A percentile compares a stretch with the other conserved stretches of the same genome.
Conservation (phyloP, 2,797 vertebrate genomes). For the Amphiprion clarkii region DNA sequence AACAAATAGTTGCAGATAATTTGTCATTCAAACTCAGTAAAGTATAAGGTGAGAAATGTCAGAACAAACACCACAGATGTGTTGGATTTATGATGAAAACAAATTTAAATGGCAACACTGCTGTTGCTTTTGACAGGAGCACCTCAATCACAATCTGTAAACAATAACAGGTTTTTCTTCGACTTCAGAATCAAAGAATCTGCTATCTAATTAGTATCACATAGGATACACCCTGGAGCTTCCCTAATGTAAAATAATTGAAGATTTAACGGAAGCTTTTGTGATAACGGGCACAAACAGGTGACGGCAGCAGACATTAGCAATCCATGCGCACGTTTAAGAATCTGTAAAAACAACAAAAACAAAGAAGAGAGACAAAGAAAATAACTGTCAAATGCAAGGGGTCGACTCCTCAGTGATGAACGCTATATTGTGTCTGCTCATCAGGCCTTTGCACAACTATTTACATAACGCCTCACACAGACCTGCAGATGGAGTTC, state of each 20-base stretch:
- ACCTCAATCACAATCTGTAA: background rate
- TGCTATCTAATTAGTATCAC: background rate
- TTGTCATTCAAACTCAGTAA: background rate
- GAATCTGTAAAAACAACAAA: background rate
- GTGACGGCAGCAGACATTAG: background rate
- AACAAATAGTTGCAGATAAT: background rate
- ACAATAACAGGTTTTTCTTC: background rate
- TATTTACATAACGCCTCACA: background rate
- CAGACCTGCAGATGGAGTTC: background rate
- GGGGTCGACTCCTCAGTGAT: background rate
- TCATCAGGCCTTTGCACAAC: conserved; percentile 2
- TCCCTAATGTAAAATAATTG: background rate
- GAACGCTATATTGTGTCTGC: background rate
- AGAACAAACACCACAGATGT: background rate
- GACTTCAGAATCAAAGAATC: conserved; percentile 12
- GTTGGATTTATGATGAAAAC: background rate
- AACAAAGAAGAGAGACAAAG: background rate
- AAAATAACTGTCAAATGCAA: background rate
- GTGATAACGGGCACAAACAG: conserved; percentile 4
- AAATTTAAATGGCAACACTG: background rate
- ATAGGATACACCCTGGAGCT: conserved; percentile 8
- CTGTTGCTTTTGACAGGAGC: background rate
- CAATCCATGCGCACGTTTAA: background rate
- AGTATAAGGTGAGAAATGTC: background rate
- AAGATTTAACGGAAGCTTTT: conserved; percentile 8